Base-by-base conservation (phyloP, 2,113 vertebrate genomes). In the Crotalus viridis region DNA sequence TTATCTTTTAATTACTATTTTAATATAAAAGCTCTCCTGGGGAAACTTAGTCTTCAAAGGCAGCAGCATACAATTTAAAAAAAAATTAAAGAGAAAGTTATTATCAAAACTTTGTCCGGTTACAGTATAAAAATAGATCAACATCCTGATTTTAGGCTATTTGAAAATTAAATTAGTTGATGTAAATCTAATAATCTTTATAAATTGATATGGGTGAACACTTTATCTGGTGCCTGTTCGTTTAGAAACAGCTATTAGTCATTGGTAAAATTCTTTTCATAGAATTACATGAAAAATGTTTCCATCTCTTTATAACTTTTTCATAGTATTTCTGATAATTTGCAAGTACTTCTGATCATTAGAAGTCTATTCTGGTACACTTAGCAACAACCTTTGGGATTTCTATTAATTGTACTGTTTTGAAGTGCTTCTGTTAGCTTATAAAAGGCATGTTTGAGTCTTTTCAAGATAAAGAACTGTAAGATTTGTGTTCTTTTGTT, bases 401-500 rank as follows among this genome's bases (percentile, higher is more conserved):
- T 10, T 87, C 51, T 61, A 48, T 46, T 22, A 55, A 43, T 13
- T 74, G 54, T 43, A 21, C 19, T 26, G 28, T 81, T 85, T 55
- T 43, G 3, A 55, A 85, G 1, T 57, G 8, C 33, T 91, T 43
- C 86, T 74, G 8, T 64, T 88, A 55, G 13, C 59, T 88, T 48
- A 48, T 59, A 15, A 69, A 91, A 43, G 88, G 74, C 4, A 6
- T 69, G 12, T 74, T 51, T 22, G 48, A 69, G 52, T 74, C 6
- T 74, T 88, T 88, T n/a, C 19, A 55, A 74, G 51, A 88, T 8
- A 4, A 43, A 56, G 88, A 55, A 48, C 21, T 5, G 13, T 92
- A 15, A 92, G 91, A 97, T 94, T 55, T 93, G 0, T 0, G 90
- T 96, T 95, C 55, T 93, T 96, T 95, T 97, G 64, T 97, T 97